A percentile compares a stretch with the other conserved stretches of the same genome.
phyloP scores from a whole-genome alignment of 2,113 vertebrate genomes.

The Sisor rabdophorus region DNA sequence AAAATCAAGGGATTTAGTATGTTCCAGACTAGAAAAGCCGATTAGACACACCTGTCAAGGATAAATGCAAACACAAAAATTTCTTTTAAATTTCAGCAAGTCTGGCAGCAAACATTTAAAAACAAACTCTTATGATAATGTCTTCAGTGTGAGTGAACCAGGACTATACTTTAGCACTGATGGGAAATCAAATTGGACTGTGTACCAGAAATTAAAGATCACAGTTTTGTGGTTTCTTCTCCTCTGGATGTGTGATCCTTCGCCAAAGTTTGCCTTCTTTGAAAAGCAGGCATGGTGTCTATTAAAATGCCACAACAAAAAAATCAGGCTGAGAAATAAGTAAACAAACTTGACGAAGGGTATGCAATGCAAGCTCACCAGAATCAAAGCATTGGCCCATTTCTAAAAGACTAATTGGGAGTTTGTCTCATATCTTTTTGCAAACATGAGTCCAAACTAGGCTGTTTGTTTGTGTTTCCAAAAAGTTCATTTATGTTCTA shows the following conservation, averaged over 20 bases:
- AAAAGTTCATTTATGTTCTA: neutral
- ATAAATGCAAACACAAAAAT: slow-evolving; percentile 17
- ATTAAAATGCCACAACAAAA: slow-evolving; percentile 25
- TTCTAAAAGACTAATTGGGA: slow-evolving; percentile 22
- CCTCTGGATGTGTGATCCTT: slow-evolving; percentile 27
- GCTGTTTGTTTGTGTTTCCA: neutral
- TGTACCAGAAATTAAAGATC: slow-evolving; percentile 13
- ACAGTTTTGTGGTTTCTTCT: slow-evolving; percentile 14
- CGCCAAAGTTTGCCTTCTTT: slow-evolving; percentile 40
- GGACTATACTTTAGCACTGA: neutral
- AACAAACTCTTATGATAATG: neutral
- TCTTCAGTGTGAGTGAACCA: neutral
- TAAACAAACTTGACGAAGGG: slow-evolving; percentile 49
- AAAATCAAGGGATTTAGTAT: slow-evolving; percentile 34
- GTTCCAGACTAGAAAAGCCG: slow-evolving; percentile 5
- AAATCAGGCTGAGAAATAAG: slow-evolving; percentile 34
- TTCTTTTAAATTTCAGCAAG: slow-evolving; percentile 11
- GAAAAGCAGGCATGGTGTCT: slow-evolving; percentile 29
- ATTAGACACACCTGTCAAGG: slow-evolving; percentile 2
- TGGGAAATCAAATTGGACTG: neutral
- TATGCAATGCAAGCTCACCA: slow-evolving; percentile 41
- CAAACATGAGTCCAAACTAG: too few species aligned
- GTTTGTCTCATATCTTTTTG: neutral
- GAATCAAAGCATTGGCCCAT: slow-evolving; percentile 38
- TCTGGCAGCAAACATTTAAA: neutral